These are phyloP conservation scores for Pachyseris speciosa DNA, from an alignment of 64 coral and sea anemone species.

Conservation along the genomic window DNA sequence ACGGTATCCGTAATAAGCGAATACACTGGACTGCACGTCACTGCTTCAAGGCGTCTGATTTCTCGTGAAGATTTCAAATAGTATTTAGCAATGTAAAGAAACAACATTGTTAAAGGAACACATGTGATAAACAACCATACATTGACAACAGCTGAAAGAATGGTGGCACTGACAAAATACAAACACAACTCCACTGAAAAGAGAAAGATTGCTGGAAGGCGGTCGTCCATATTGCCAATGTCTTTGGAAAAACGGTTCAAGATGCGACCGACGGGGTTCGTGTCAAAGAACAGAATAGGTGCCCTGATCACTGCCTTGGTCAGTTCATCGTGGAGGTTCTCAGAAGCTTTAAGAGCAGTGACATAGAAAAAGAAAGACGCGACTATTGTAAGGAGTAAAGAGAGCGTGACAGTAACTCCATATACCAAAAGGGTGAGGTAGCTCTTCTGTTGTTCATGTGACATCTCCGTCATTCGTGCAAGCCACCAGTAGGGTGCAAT, in stretches of 20 bases:
- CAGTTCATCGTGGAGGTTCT: conserved; percentile 61
- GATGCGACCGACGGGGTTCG: too few relatives aligned
- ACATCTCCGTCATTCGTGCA: conserved; percentile 9
- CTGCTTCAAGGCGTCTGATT: conserved; percentile 60
- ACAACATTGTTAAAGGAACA: conserved; percentile 17
- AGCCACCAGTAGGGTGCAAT: conserved; percentile 43
- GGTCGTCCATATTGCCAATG: conserved; percentile 53
- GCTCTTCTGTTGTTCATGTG: background rate
- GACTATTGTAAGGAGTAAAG: background rate
- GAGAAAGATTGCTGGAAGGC: background rate
- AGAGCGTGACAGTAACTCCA: background rate
- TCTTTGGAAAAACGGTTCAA: conserved; percentile 81
- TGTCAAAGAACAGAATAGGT: conserved; percentile 70
- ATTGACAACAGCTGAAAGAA: conserved; percentile 39
- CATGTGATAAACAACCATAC: conserved; percentile 28
- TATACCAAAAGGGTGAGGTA: conserved; percentile 10
- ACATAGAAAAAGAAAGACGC: background rate
- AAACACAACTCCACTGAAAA: background rate
- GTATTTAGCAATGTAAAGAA: conserved; percentile 15
- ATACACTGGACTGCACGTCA: conserved; percentile 68
- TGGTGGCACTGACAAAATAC: background rate
- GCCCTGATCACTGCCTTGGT: conserved; percentile 35
- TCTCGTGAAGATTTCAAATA: conserved; percentile 42
- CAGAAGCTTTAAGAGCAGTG: conserved; percentile 38
- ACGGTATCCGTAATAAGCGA: conserved; percentile 60